Evolutionary conservation across 2,797 vertebrate genomes (phyloP).

Genomic region (Trematomus bernacchii): DNA sequence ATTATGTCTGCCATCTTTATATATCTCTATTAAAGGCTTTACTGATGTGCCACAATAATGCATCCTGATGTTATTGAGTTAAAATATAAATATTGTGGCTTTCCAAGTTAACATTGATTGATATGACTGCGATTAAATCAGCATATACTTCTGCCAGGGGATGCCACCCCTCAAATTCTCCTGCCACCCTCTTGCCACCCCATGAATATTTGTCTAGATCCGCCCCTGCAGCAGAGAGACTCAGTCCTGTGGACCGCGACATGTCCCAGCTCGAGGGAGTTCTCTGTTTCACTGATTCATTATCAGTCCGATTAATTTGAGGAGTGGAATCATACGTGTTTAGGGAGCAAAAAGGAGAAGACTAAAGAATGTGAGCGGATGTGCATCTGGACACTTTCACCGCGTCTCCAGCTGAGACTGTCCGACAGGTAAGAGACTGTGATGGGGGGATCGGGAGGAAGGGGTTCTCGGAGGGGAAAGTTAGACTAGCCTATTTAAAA

Average conservation of each 20-base stretch:
- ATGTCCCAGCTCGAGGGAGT: neutral
- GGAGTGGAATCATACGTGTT: neutral
- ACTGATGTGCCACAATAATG: too few relatives aligned
- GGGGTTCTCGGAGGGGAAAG: neutral
- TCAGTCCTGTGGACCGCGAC: neutral
- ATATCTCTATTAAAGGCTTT: too few relatives aligned
- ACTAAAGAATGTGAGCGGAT: neutral
- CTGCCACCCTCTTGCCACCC: too few relatives aligned
- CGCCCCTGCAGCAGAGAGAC: neutral
- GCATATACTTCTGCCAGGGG: too few relatives aligned
- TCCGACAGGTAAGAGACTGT: conserved; percentile 33
- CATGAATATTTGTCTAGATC: too few relatives aligned
- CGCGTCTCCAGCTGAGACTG: conserved; percentile 14
- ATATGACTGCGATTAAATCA: too few relatives aligned
- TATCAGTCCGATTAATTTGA: neutral
- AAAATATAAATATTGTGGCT: too few relatives aligned
- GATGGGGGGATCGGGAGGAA: neutral
- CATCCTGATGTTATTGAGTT: too few relatives aligned
- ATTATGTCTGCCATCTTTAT: too few relatives aligned
- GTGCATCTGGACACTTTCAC: neutral
- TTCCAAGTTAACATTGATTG: too few relatives aligned
- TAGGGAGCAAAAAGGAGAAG: neutral
- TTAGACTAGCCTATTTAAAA: neutral
- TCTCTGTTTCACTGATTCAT: neutral
- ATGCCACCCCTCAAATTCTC: too few relatives aligned